A percentile compares a stretch with the other conserved stretches of the same genome.
Evolutionary conservation across 2,797 vertebrate genomes (phyloP).

Genomic region (Gambusia yucatana): DNA sequence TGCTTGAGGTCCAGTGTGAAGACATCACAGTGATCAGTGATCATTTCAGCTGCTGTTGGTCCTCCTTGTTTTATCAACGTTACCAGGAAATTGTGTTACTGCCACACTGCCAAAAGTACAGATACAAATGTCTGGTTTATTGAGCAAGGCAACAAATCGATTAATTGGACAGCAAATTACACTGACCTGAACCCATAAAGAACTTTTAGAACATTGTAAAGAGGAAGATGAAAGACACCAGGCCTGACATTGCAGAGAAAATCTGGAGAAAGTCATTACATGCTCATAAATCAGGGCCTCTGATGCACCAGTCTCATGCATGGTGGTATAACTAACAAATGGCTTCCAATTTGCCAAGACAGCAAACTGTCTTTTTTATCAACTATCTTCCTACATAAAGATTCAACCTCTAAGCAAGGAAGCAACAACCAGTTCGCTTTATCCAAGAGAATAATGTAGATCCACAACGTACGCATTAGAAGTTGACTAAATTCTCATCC

Average conservation of each 20-base stretch:
- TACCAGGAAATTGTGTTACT: neutral
- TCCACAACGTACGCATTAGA: neutral
- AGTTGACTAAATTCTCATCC: neutral
- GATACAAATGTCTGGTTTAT: neutral
- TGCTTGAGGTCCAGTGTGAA: neutral
- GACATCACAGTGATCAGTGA: too few relatives aligned
- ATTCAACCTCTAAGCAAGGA: neutral
- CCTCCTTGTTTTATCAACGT: neutral
- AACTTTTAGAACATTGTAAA: neutral
- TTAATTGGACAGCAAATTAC: neutral
- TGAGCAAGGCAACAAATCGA: neutral
- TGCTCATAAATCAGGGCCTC: neutral
- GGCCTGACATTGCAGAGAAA: neutral
- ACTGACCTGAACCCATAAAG: neutral
- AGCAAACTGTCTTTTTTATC: neutral
- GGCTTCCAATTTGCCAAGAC: neutral
- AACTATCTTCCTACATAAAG: neutral
- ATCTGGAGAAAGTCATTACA: neutral
- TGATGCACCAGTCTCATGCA: neutral
- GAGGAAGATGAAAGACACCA: neutral
- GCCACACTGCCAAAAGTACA: neutral
- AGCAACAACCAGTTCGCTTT: neutral
- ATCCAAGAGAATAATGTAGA: neutral
- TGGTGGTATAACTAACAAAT: neutral
- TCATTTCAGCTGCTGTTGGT: neutral